Evolutionary conservation across 2,888 invertebrate species (phyloP).

Genomic region (Carcina quercana): DNA sequence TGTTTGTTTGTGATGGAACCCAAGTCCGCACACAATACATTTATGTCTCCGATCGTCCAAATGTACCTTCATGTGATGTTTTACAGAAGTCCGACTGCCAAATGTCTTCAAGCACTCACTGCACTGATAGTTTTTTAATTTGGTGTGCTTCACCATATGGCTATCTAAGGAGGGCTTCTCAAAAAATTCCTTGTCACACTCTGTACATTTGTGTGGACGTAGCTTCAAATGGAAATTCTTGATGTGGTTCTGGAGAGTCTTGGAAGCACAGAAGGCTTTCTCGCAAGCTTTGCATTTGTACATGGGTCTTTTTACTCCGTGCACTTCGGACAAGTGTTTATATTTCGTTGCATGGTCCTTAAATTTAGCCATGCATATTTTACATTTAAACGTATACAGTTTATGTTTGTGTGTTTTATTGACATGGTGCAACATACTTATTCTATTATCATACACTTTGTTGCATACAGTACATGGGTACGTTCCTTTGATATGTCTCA

Average conservation of each 20-base stretch:
- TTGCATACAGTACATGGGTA: constrained; percentile 43
- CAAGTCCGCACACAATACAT: neutral
- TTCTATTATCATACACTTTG: constrained; percentile 42
- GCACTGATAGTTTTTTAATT: constrained; percentile 39
- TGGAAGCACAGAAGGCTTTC: constrained; percentile 1
- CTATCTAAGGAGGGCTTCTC: constrained; percentile 21
- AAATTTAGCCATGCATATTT: constrained; percentile 17
- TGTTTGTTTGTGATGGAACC: neutral
- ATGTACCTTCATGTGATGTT: constrained; percentile 22
- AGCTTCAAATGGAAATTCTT: constrained; percentile 34
- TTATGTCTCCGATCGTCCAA: constrained; percentile 1
- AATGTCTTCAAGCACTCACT: constrained; percentile 36
- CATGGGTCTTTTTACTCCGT: constrained; percentile 13
- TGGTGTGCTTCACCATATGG: constrained; percentile 42
- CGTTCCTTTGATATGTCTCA: constrained; percentile 27
- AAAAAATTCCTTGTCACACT: constrained; percentile 47
- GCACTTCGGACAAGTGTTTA: constrained; percentile 23
- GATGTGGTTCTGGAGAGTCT: neutral
- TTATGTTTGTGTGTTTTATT: constrained; percentile 9
- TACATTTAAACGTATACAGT: neutral
- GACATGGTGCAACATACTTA: constrained; percentile 48
- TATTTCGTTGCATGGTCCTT: constrained; percentile 27
- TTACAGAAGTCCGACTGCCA: constrained; percentile 7
- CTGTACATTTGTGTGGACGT: constrained; percentile 40
- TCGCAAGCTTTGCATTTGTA: neutral